A percentile compares a stretch with the other conserved stretches of the same genome.
Evolutionary conservation across 2,113 vertebrate species (phyloP).

Genomic region (Argyrosomus japonicus): DNA sequence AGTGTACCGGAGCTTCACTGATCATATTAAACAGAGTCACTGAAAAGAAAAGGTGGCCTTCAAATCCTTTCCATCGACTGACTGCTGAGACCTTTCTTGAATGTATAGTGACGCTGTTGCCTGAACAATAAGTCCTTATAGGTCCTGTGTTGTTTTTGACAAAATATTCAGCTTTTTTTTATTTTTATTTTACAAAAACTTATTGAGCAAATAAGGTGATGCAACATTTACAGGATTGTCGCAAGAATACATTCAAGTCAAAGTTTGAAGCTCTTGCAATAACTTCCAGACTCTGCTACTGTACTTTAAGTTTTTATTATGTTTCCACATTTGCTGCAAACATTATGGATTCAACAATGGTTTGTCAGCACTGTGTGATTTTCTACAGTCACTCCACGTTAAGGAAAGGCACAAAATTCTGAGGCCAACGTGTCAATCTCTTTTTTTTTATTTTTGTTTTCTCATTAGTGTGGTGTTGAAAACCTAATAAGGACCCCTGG

Average conservation of each 20-base stretch:
- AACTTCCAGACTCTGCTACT: not conserved
- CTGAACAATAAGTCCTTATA: not conserved
- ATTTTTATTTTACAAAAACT: slow-evolving; percentile 2
- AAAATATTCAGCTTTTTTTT: not conserved
- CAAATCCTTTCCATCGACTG: not conserved
- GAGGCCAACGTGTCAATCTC: not conserved
- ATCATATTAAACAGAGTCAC: not conserved
- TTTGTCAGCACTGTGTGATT: not conserved
- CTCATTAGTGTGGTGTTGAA: not conserved
- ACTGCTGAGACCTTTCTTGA: not conserved
- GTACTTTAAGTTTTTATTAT: not conserved
- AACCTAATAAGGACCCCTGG: not conserved
- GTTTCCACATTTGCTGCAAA: not conserved
- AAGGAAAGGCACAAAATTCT: not conserved
- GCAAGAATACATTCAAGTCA: slow-evolving; percentile 22
- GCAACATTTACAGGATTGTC: slow-evolving; percentile 22
- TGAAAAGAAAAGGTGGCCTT: not conserved
- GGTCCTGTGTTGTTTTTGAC: not conserved
- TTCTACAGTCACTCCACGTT: not conserved
- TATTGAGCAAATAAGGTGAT: slow-evolving; percentile 3
- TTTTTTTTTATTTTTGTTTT: not conserved
- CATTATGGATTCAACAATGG: not conserved
- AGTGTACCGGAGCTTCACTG: not conserved
- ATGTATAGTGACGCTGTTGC: not conserved
- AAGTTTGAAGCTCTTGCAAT: not conserved